Conservation (phyloP, 2,888 invertebrate genomes). For the Amiota minor region DNA sequence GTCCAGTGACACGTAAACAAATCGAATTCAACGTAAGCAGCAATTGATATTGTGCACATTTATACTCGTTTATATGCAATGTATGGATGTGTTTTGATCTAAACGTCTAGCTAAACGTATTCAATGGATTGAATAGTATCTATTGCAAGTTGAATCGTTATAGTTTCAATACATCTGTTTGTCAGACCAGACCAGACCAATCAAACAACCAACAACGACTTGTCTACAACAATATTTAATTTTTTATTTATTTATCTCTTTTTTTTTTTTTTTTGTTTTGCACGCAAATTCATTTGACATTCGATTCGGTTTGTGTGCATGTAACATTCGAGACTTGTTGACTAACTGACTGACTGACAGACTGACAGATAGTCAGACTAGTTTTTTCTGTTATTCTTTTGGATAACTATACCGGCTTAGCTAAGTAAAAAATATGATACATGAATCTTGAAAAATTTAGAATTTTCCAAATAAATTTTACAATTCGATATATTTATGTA, state of each 20-base stretch:
- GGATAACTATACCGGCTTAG: no score
- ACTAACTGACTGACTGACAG: no score
- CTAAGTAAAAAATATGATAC: no score
- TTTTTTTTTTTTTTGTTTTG: background rate
- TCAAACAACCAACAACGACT: background rate
- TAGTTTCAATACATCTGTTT: background rate
- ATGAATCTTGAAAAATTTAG: no score
- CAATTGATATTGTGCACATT: constrained; percentile 7
- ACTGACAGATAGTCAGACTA: no score
- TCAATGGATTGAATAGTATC: background rate
- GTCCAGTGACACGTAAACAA: constrained; percentile 7
- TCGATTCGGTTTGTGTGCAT: constrained; percentile 11
- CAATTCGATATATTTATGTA: background rate
- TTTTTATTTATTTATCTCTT: background rate
- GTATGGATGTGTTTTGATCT: background rate
- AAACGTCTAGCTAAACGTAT: background rate
- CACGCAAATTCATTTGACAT: background rate
- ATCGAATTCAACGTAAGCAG: constrained; percentile 14
- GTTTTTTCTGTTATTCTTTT: no score
- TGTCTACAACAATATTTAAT: background rate
- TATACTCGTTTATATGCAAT: no score
- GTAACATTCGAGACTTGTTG: background rate
- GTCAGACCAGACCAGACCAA: background rate
- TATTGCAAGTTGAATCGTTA: background rate
- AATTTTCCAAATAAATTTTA: no score